Conservation (phyloP, 30 jellyfish, hydroid and myxozoan genomes). For the Calvadosia cruxmelitensis region DNA sequence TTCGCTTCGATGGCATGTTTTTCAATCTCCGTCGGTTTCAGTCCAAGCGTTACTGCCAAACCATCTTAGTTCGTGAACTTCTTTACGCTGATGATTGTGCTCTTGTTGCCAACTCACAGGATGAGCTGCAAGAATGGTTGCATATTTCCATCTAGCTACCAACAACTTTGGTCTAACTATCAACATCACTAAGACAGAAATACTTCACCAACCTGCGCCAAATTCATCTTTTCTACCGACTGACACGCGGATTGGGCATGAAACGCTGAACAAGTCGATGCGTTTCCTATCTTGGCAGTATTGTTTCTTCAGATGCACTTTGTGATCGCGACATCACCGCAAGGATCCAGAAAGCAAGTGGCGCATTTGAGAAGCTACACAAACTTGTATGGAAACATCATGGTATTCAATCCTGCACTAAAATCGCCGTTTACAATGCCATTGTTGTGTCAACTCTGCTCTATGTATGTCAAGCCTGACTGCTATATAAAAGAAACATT, state of each 20-base stretch:
- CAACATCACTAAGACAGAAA: conserved; percentile 3
- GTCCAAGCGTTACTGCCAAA: background rate
- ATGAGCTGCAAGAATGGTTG: no score
- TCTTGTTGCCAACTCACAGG: background rate
- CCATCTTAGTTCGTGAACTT: background rate
- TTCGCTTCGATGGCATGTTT: background rate
- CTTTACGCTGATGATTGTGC: conserved; percentile 5
- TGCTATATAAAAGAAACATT: background rate
- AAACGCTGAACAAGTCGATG: background rate
- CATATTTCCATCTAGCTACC: no score
- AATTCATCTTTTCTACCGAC: background rate
- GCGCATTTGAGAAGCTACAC: conserved; percentile 2
- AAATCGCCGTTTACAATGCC: background rate
- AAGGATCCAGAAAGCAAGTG: background rate
- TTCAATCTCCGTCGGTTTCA: conserved; percentile 9
- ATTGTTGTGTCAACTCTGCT: conserved; percentile 2
- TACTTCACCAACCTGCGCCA: conserved; percentile 6
- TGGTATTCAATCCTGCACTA: background rate
- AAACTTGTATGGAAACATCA: background rate
- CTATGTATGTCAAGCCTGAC: conserved; percentile 1
- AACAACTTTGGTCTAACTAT: no score
- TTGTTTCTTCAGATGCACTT: background rate
- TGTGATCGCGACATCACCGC: conserved; percentile 1
- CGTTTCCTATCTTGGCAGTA: conserved; percentile 7
- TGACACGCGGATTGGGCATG: background rate